Percentiles rank a stretch among this genome's conserved stretches.
phyloP scores from a whole-genome alignment of 2,797 vertebrate genomes.

The Miichthys miiuy region DNA sequence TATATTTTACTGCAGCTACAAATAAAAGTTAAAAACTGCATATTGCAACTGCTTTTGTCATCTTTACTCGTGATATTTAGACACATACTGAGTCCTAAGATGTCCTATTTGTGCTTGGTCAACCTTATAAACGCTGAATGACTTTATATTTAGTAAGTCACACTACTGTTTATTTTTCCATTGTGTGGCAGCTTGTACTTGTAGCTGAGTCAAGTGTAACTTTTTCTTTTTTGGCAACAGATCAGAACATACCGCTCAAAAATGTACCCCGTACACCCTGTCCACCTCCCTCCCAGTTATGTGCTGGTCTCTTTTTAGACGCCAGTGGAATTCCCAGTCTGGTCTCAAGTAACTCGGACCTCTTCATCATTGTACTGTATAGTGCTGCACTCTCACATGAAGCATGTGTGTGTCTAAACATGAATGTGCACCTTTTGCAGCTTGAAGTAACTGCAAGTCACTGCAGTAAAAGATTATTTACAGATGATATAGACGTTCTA shows the following conservation, averaged over 20 bases:
- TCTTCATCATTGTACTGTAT: constrained; percentile 55
- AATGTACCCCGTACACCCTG: constrained; percentile 17
- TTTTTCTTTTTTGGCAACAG: constrained; percentile 60
- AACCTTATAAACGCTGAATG: too few species aligned
- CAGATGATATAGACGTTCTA: constrained; percentile 4
- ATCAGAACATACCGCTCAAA: constrained; percentile 56
- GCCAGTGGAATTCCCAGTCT: constrained; percentile 59
- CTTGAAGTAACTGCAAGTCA: constrained; percentile 2
- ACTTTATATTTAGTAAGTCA: background rate
- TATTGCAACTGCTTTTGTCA: constrained; percentile 17
- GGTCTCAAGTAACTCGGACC: constrained; percentile 69
- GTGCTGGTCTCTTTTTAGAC: constrained; percentile 79
- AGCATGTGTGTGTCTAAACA: constrained; percentile 17
- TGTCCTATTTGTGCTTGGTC: too few species aligned
- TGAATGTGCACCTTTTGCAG: constrained; percentile 14
- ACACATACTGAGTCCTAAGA: too few species aligned
- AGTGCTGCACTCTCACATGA: constrained; percentile 21
- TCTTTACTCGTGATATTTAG: constrained; percentile 6
- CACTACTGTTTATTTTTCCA: background rate
- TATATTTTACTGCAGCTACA: constrained; percentile 52
- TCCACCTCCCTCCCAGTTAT: constrained; percentile 67
- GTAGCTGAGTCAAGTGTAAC: constrained; percentile 43
- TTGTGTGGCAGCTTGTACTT: background rate
- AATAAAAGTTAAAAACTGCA: constrained; percentile 56
- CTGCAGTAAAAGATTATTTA: constrained; percentile 22